A percentile compares a stretch with the other conserved stretches of the same genome.
Conservation (phyloP, 2,113 vertebrate species). For the Actinemys pallida region DNA sequence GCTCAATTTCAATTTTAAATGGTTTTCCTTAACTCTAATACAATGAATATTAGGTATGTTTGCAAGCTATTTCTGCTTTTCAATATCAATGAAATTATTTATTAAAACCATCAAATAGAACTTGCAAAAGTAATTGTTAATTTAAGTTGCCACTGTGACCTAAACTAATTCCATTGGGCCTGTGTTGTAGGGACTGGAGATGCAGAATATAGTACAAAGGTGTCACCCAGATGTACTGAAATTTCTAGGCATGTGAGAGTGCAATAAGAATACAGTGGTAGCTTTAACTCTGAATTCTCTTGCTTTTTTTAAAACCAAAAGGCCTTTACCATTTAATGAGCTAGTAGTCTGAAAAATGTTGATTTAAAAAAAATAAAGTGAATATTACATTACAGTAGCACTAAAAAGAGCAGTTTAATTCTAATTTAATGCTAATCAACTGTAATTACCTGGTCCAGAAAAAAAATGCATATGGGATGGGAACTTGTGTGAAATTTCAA, state of each 20-base stretch:
- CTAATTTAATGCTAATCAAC: neutral
- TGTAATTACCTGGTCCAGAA: neutral
- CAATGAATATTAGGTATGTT: neutral
- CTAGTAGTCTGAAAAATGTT: neutral
- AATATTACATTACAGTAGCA: neutral
- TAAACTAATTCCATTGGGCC: neutral
- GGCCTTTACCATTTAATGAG: neutral
- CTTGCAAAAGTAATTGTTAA: neutral
- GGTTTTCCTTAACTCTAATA: neutral
- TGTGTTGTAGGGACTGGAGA: neutral
- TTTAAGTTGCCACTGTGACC: neutral
- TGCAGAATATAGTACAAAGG: neutral
- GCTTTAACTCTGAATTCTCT: neutral
- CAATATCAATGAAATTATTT: neutral
- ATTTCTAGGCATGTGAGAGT: neutral
- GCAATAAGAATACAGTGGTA: too few relatives aligned
- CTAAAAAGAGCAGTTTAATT: neutral
- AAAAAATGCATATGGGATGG: neutral
- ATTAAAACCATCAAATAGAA: neutral
- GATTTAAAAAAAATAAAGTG: neutral
- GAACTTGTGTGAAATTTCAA: neutral
- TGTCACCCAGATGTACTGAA: neutral
- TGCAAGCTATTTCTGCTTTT: neutral
- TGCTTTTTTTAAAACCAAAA: neutral
- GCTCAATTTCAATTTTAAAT: neutral